A percentile compares a stretch with the other conserved stretches of the same genome.
Evolutionary conservation across 2,888 invertebrate species (phyloP).

Genomic region (Drosophila atripex): DNA sequence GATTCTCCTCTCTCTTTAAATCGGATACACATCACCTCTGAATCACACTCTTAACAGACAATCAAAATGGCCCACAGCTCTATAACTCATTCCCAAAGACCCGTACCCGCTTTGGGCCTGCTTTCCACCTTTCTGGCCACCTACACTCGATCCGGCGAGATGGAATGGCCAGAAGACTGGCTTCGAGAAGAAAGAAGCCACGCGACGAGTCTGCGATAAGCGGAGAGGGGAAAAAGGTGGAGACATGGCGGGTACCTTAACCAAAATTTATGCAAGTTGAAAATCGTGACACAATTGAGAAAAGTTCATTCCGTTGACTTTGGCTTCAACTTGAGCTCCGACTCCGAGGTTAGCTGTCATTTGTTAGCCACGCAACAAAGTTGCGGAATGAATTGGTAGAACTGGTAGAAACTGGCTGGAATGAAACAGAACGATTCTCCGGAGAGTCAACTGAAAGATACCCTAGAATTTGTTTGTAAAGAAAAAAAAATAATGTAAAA

Average conservation of each 20-base stretch:
- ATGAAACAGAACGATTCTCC: no score
- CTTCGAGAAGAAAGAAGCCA: constrained; percentile 20
- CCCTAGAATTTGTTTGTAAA: background rate
- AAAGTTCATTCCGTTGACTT: constrained; percentile 66
- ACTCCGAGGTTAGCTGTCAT: constrained; percentile 22
- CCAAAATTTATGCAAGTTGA: constrained; percentile 76
- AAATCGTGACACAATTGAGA: constrained; percentile 76
- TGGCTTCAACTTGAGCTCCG: constrained; percentile 10
- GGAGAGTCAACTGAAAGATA: background rate
- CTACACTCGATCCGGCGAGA: constrained; percentile 43
- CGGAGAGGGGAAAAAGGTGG: background rate
- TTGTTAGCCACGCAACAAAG: constrained; percentile 31
- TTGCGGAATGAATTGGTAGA: constrained; percentile 21
- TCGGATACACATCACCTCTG: constrained; percentile 50
- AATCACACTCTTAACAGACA: constrained; percentile 63
- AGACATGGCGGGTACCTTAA: background rate
- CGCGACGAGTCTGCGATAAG: constrained; percentile 19
- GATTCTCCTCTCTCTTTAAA: background rate
- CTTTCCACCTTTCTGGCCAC: constrained; percentile 45
- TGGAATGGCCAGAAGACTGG: constrained; percentile 6
- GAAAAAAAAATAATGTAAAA: no score
- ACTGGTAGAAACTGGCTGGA: background rate
- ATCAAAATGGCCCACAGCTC: constrained; percentile 58
- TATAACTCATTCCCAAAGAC: constrained; percentile 17
- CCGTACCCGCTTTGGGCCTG: constrained; percentile 8